Percentiles rank a stretch among this genome's conserved stretches.
phyloP scores from a whole-genome alignment of 2,888 invertebrate genomes.

The Andrena trimmerana region DNA sequence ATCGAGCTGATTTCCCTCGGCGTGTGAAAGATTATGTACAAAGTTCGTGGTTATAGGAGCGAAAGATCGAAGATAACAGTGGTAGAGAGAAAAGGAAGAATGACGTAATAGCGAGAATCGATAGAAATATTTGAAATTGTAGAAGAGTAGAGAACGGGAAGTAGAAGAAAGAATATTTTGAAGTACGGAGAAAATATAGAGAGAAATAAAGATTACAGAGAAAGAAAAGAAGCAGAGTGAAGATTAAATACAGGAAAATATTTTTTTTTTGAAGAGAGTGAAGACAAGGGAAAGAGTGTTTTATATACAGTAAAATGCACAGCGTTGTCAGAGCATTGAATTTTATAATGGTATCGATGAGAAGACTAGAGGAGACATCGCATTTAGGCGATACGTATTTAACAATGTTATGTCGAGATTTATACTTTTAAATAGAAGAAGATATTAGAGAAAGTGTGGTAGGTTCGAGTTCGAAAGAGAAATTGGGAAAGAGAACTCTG shows the following conservation, averaged over 20 bases:
- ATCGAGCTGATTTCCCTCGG: conserved; percentile 1
- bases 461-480: conserved; percentile 21
- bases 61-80: not conserved
- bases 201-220: not conserved
- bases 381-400: conserved; percentile 3
- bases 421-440: not conserved
- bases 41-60: not conserved
- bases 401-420: conserved; percentile 9
- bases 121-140: not conserved
- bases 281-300: not conserved
- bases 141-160: not conserved
- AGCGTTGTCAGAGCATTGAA: conserved; percentile 40
- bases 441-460: conserved; percentile 9
- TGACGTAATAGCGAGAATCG: not conserved
- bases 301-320: conserved; percentile 46
- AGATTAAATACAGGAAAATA: not conserved
- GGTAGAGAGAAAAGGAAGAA: not conserved
- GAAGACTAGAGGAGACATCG: conserved; percentile 34
- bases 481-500: conserved; percentile 5
- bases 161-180: not conserved
- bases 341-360: conserved; percentile 30
- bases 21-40: conserved; percentile 17
- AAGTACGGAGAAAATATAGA: too few species aligned
- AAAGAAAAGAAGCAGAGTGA: not conserved
- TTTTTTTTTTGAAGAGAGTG: not conserved